A percentile compares a stretch with the other conserved stretches of the same genome.
Evolutionary conservation across 1,140 invertebrate species (phyloP).

Genomic region (Brachionus paranguensis): DNA sequence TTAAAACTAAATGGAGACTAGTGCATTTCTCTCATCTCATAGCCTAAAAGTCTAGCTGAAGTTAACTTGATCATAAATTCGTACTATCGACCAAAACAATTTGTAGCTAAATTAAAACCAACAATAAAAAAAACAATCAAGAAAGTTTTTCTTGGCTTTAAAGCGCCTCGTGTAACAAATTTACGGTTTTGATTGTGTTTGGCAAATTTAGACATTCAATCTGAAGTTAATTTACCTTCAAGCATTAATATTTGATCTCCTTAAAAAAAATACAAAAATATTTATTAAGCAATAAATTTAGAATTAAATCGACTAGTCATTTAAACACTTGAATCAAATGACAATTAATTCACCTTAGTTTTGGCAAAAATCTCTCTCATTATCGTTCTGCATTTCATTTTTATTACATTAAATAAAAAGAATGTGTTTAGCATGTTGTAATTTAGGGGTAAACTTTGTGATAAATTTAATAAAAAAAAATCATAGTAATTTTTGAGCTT

Average conservation of each 20-base stretch:
- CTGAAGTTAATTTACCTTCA: background rate
- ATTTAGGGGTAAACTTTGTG: background rate
- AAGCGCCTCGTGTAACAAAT: background rate
- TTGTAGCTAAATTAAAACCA: background rate
- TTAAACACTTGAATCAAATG: background rate
- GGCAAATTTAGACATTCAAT: background rate
- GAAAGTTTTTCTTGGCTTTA: background rate
- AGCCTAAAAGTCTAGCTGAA: background rate
- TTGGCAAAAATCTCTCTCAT: background rate
- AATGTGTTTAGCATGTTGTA: background rate
- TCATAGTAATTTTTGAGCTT: too few relatives aligned
- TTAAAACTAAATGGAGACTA: background rate
- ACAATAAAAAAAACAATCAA: background rate
- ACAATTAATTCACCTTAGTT: background rate
- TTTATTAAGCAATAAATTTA: background rate
- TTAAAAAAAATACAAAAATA: background rate
- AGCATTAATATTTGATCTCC: background rate
- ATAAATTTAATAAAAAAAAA: too few relatives aligned
- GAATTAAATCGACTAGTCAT: background rate
- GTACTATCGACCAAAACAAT: background rate
- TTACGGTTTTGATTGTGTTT: background rate
- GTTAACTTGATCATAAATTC: background rate
- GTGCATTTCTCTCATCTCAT: background rate
- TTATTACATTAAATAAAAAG: background rate
- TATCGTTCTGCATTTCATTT: background rate